Evolutionary conservation across 2,888 invertebrate genomes (phyloP), one percentile per base, ranked within the genome.

Genomic region (Acanthopleura granulata): DNA sequence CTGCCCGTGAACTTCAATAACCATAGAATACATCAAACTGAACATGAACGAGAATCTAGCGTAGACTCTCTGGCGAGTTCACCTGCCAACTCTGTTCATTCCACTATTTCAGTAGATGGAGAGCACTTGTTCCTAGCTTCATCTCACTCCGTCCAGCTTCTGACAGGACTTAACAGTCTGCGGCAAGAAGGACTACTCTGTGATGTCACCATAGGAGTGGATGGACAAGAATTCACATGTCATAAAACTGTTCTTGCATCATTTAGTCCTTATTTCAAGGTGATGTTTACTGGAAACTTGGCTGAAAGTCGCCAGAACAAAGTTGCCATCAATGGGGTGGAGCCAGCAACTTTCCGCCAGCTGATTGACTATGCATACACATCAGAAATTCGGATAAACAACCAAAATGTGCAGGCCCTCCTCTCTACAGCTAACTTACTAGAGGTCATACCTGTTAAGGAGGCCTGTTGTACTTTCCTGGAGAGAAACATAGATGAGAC

Each of bases 311-410:
- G 80, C 25, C 88, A 90, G 77, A 86, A 88, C 62, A 86, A 86
- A 72, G 90, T 92, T 18, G 83, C 85, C 15, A 83, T 92, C 29
- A 91, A 90, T 78, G 91, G 90, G 11, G 87, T 92, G 16, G 91
- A 91, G 74, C 84, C 90, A 9, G 83, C 85, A 15, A 91, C 90
- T 84, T 86, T 92, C 74, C 82, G 85, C 61, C 84, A 90, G 30
- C 83, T 92, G 22, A 80, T 92, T 22, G 90, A 91, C 75, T 92
- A 90, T 85, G 91, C 91, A 1, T 92, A 92, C 82, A 91, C 91
- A 15, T 80, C 83, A 16, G 80, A 82, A 69, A 75, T 81, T 9
- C 84, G 82, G 50, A 91, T 92, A 66, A 91, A 89, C 15, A 86
- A 89, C 76, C 80, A 77, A 61, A 91, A 91, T 83, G 91, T 91